Evolutionary conservation across 2,113 vertebrate species (phyloP).

Genomic region (Crotalus horridus): DNA sequence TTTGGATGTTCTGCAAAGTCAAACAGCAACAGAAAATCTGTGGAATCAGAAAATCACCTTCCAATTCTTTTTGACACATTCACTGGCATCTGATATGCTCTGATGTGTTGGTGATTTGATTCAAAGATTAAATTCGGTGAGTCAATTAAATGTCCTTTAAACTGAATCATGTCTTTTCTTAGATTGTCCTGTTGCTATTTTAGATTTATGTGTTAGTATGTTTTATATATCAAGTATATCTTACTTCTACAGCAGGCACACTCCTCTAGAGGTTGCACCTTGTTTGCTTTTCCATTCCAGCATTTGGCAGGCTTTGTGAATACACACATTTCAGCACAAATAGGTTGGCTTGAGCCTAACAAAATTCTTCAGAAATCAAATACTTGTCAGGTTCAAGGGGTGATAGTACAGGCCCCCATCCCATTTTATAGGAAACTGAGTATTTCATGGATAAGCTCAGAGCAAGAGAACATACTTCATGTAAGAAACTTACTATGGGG

Average conservation of each 20-base stretch:
- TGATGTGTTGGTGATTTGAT: neutral
- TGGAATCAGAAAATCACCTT: neutral
- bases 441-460: neutral
- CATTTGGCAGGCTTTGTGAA: conserved; percentile 28
- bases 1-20: neutral
- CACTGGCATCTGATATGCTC: neutral
- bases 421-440: neutral
- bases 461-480: neutral
- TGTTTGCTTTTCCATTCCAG: conserved; percentile 25
- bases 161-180: neutral
- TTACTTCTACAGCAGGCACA: neutral
- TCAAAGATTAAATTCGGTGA: neutral
- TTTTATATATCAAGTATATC: neutral
- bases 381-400: neutral
- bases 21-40: neutral
- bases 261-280: neutral
- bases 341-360: conserved; percentile 30
- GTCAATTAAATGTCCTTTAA: neutral
- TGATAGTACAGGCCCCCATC: neutral
- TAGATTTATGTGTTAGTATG: neutral
- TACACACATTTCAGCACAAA: conserved; percentile 26
- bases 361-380: conserved; percentile 3
- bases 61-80: neutral
- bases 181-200: neutral
- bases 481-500: neutral